Percentiles rank a stretch among this genome's conserved stretches.
Conservation (phyloP, 2,113 vertebrate species). For the Tautogolabrus adspersus region DNA sequence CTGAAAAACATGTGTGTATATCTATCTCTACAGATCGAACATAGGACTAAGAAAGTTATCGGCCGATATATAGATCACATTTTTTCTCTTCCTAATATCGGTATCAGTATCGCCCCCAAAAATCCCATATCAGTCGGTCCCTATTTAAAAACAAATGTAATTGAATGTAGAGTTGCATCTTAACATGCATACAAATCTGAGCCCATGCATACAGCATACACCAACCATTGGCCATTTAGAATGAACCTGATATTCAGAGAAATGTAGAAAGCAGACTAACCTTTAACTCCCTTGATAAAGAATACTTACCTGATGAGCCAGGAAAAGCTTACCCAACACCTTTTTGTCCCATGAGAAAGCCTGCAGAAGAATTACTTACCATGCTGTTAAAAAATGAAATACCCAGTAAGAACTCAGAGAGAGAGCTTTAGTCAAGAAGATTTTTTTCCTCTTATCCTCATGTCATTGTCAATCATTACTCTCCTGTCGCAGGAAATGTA, state of each 20-base stretch:
- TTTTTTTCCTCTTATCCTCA: constrained; percentile 7
- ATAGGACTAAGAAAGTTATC: too few relatives aligned
- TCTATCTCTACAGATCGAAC: too few relatives aligned
- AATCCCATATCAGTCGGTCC: too few relatives aligned
- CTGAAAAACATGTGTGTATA: too few relatives aligned
- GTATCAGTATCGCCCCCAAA: too few relatives aligned
- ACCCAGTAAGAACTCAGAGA: background rate
- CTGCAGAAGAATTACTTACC: background rate
- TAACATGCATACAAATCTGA: too few relatives aligned
- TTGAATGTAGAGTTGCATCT: too few relatives aligned
- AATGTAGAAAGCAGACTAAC: constrained; percentile 2
- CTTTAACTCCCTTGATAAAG: background rate
- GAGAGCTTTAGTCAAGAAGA: background rate
- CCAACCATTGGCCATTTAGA: background rate
- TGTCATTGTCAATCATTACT: constrained; percentile 33
- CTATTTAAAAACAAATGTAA: too few relatives aligned
- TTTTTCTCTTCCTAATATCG: too few relatives aligned
- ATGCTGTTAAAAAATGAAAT: background rate
- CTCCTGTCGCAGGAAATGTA: constrained; percentile 21
- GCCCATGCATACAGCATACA: too few relatives aligned
- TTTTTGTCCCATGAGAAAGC: constrained; percentile 6
- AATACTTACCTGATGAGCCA: background rate
- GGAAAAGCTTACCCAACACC: background rate
- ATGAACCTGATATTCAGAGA: background rate
- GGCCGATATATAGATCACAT: too few relatives aligned